Base-by-base conservation (phyloP, 1,140 invertebrate species). In the Neodiprion fabricii region DNA sequence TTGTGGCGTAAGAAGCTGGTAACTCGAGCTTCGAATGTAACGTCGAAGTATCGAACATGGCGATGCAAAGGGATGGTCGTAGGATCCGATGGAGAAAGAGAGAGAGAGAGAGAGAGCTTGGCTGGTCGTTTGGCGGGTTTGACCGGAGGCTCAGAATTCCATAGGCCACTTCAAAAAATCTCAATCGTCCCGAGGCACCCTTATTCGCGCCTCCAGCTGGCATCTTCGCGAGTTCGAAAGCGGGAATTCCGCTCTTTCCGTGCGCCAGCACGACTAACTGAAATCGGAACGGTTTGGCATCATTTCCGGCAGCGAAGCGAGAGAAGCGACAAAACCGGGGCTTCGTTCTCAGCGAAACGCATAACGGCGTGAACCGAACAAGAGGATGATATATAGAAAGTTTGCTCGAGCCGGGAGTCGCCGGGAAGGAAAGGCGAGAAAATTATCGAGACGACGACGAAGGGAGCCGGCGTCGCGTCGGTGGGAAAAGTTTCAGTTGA, bases 131-230 rank as follows among this genome's bases (percentile, higher is more conserved):
- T 70, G 67, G 61, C 28, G 28, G 28, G 4, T 40, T 40, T 40
- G 53, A 17, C 53, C n/a, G 75, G 75, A 75, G 74, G 69, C 50
- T 71, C 72, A 71, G 78, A 78, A 81, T 79, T 78, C 77, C 76
- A 71, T 76, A 75, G 77, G 77, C 77, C 73, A 70, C 71, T 78
- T 75, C 21, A 7, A 69, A 11, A 47, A 61, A 61, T 61, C 53
- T 61, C 11, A 21, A 21, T 23, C 67, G 21, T 21, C 67, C 12
- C 67, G 12, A 69, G 67, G 5, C 67, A 14, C 23, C 67, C 61
- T 21, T 21, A 17, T 14, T 65, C 61, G 12, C 61, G 12, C 61
- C 7, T 7, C 12, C 17, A 11, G 7, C 40, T 69, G 67, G 40
- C 61, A 65, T 1, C 61, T 14, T 65, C 61, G 2, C 14, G 12